phyloP scores from a whole-genome alignment of 2,113 vertebrate species.

The Toxotes chatareus region DNA sequence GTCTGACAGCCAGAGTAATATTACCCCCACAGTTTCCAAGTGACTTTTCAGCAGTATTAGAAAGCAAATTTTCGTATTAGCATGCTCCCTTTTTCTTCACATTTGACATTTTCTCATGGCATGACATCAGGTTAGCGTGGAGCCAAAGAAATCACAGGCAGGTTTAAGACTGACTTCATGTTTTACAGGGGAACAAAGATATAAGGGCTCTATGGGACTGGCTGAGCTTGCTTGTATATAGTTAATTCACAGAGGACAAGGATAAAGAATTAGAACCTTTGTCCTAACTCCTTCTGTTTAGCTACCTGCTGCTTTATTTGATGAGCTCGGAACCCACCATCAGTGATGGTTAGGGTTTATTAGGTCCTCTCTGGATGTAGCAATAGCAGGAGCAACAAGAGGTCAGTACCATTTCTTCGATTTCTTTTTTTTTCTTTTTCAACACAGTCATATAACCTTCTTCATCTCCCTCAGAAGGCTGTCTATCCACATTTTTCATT shows the following conservation, averaged over 20 bases:
- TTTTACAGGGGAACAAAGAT: constrained; percentile 60
- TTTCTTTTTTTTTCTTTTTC: constrained; percentile 11
- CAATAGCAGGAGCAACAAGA: constrained; percentile 29
- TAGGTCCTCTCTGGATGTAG: constrained; percentile 24
- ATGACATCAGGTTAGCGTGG: constrained; percentile 43
- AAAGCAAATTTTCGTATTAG: constrained; percentile 34
- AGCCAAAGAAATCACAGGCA: constrained; percentile 58
- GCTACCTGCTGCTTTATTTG: background rate
- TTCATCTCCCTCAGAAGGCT: constrained; percentile 18
- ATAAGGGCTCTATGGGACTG: constrained; percentile 34
- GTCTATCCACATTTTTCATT: constrained; percentile 53
- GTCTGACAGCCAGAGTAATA: constrained; percentile 2
- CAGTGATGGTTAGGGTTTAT: constrained; percentile 54
- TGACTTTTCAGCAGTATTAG: background rate
- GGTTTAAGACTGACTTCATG: constrained; percentile 50
- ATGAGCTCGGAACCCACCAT: constrained; percentile 1
- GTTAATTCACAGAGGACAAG: constrained; percentile 33
- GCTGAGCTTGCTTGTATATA: constrained; percentile 34
- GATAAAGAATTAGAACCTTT: constrained; percentile 28
- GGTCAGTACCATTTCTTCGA: background rate
- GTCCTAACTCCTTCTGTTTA: constrained; percentile 3
- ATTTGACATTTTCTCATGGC: constrained; percentile 44
- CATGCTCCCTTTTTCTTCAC: constrained; percentile 10
- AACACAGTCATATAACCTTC: constrained; percentile 23
- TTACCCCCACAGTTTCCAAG: constrained; percentile 3